These are phyloP conservation scores for Myanophis thanlyinensis DNA, from an alignment of 2,113 vertebrate genomes.

Conservation along the genomic window DNA sequence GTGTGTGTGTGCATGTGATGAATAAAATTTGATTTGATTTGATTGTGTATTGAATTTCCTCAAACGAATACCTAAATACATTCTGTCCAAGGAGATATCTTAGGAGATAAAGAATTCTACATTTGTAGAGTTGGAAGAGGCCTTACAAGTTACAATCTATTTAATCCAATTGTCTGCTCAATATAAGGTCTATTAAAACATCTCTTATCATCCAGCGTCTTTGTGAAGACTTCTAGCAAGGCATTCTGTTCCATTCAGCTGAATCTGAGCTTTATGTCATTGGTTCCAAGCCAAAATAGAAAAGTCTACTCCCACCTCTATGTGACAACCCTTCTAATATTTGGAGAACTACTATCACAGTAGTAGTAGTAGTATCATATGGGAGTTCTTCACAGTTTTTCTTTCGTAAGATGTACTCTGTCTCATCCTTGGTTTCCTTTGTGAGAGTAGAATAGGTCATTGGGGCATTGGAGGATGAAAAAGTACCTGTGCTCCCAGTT, in stretches of 20 bases:
- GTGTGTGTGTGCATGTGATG: too few species aligned
- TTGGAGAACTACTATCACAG: neutral
- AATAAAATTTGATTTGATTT: too few species aligned
- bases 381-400: neutral
- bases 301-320: neutral
- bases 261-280: neutral
- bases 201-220: neutral
- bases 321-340: neutral
- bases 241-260: neutral
- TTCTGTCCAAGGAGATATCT: neutral
- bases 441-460: neutral
- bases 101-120: neutral
- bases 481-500: neutral
- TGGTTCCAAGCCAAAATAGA: neutral
- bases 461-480: neutral
- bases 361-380: too few species aligned
- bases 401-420: neutral
- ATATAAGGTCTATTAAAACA: neutral
- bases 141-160: neutral
- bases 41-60: too few species aligned
- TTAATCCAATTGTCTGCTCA: neutral
- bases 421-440: neutral
- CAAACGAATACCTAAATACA: neutral
- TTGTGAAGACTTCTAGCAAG: neutral
- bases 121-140: neutral